phyloP scores from a whole-genome alignment of 2,888 invertebrate genomes.

The Hydriomena furcata region DNA sequence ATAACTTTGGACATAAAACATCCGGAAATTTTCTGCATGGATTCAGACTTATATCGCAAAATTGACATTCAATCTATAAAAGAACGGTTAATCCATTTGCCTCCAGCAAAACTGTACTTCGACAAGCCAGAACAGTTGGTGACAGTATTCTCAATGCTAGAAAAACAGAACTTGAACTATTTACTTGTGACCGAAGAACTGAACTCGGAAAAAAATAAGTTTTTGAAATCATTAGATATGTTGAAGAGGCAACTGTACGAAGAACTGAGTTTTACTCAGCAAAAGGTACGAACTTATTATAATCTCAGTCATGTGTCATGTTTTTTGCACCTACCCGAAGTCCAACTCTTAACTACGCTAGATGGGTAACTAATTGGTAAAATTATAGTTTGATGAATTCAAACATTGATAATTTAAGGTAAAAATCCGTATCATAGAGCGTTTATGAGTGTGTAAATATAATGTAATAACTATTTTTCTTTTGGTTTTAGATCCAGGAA shows the following conservation, averaged over 20 bases:
- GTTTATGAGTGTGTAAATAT: too few relatives aligned
- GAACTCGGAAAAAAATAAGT: conserved; percentile 65
- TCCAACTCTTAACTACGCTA: too few relatives aligned
- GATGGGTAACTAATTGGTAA: too few relatives aligned
- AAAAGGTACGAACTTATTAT: conserved; percentile 61
- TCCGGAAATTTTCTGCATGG: conserved; percentile 57
- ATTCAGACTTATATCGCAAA: conserved; percentile 60
- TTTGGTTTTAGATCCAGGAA: conserved; percentile 55
- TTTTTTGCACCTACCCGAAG: too few relatives aligned
- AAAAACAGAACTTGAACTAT: conserved; percentile 76
- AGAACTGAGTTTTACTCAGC: conserved; percentile 62
- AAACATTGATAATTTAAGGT: too few relatives aligned
- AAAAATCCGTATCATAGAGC: too few relatives aligned
- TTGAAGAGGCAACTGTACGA: conserved; percentile 54
- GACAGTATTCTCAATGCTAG: conserved; percentile 60
- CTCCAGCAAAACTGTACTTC: conserved; percentile 67
- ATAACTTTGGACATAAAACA: conserved; percentile 52
- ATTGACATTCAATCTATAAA: conserved; percentile 51
- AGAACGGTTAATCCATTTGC: conserved; percentile 52
- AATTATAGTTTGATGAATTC: too few relatives aligned
- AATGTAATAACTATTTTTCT: neutral
- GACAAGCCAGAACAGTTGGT: conserved; percentile 64
- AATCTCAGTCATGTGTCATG: too few relatives aligned
- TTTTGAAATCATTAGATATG: conserved; percentile 56
- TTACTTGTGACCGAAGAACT: conserved; percentile 72